Evolutionary conservation across 2,113 vertebrate species (phyloP), one percentile per base, ranked within the genome.

Genomic region (Nannospalax galili): DNA sequence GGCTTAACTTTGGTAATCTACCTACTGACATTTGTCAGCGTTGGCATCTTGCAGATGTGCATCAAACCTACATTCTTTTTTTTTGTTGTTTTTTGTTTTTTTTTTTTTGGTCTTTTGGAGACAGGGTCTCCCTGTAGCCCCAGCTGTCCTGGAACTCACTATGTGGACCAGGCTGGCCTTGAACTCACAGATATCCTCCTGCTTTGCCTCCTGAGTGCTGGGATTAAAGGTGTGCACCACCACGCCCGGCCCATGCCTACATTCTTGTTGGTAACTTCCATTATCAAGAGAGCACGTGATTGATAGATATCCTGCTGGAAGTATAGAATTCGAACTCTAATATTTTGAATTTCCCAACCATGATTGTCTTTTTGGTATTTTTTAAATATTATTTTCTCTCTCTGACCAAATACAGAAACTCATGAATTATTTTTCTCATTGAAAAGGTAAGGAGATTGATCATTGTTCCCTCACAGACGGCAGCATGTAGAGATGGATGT

Each of bases 381-480:
- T 64, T 42, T 74, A n/a, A n/a, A n/a, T 40, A 30, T 16, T 58
- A 84, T 32, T 60, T 8, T 65, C 8, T 60, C 24, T 84, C 17
- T 32, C 15, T 67, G 15, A 64, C 1, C 52, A 92, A 93, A 95
- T 62, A 2, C 1, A 88, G 65, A 88, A 81, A 30, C 40, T 58
- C 48, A 32, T 56, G 69, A n/a, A n/a, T 42, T 52, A 48, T 67
- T 79, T 92, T n/a, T 90, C 19, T 28, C 37, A 26, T 74, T 70
- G 72, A 95, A 72, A 88, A 48, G 22, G 19, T 48, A n/a, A 67
- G 45, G 22, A 92, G n/a, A 80, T 91, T 84, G 78, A 72, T 65
- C 69, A 81, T 80, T n/a, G 42, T 82, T 94, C 15, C 3, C 30
- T 90, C 65, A 45, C 91, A 88, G 15, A 62, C 9, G 64, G 42